A percentile compares a stretch with the other conserved stretches of the same genome.
These are phyloP conservation scores for Drosophila lutescens DNA, from an alignment of 2,888 invertebrate genomes.

Conservation along the genomic window DNA sequence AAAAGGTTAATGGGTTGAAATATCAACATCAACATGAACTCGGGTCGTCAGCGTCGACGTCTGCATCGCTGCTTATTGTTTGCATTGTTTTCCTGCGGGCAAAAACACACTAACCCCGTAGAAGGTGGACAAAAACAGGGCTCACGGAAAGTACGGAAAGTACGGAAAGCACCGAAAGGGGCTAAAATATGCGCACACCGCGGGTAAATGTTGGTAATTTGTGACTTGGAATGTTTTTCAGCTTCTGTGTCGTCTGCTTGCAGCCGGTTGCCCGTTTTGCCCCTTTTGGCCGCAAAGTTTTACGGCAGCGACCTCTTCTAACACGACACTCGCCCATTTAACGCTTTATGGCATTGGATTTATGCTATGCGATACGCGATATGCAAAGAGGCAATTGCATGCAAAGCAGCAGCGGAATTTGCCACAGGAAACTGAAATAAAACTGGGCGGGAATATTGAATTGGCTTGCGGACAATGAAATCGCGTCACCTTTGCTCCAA, in stretches of 20 bases:
- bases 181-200: constrained; percentile 67
- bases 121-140: constrained; percentile 44
- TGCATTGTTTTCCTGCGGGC: constrained; percentile 45
- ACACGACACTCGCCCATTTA: constrained; percentile 56
- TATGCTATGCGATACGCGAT: constrained; percentile 56
- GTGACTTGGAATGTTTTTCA: constrained; percentile 58
- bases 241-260: constrained; percentile 14
- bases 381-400: constrained; percentile 56
- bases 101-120: constrained; percentile 4
- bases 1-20: constrained; percentile 71
- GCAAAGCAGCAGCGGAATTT: constrained; percentile 47
- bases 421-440: constrained; percentile 52
- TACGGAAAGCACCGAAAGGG: constrained; percentile 37
- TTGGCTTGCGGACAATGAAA: constrained; percentile 11
- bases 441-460: constrained; percentile 24
- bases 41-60: constrained; percentile 44
- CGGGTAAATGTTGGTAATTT: constrained; percentile 73
- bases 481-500: neutral
- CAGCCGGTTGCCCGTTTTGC: constrained; percentile 8
- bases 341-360: constrained; percentile 43
- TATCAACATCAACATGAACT: constrained; percentile 68
- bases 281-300: constrained; percentile 28
- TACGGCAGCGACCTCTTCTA: constrained; percentile 26
- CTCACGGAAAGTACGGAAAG: constrained; percentile 35
- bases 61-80: constrained; percentile 45